Percentiles rank a stretch among this genome's conserved stretches.
These are phyloP conservation scores for Nothoprocta pentlandii DNA, from an alignment of 2,113 vertebrate species.

Conservation along the genomic window DNA sequence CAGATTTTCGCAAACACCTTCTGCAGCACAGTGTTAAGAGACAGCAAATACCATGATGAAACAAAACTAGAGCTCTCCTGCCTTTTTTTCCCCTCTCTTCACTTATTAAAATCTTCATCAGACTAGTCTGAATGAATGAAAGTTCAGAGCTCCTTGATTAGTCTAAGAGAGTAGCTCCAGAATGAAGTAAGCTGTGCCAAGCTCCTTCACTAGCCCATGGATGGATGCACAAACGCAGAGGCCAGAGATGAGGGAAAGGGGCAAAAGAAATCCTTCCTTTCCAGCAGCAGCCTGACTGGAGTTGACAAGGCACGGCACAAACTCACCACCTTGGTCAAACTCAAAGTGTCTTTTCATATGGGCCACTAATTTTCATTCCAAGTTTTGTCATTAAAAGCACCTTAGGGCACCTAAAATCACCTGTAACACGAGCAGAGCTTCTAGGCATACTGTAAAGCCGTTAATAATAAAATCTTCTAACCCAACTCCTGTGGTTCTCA, in stretches of 20 bases:
- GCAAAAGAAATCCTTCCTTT: neutral
- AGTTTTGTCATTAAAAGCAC: neutral
- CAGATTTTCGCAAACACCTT: neutral
- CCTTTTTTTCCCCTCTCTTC: neutral
- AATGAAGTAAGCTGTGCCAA: neutral
- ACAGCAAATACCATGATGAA: neutral
- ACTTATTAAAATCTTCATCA: neutral
- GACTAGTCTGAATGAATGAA: neutral
- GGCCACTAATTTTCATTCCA: neutral
- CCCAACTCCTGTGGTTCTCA: neutral
- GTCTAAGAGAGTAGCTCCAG: neutral
- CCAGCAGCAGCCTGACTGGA: too few relatives aligned
- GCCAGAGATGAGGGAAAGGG: neutral
- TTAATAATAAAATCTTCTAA: too few relatives aligned
- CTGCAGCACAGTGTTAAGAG: neutral
- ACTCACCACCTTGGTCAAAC: neutral
- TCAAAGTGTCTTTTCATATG: neutral
- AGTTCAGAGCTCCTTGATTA: neutral
- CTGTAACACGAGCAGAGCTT: too few relatives aligned
- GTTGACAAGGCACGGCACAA: neutral
- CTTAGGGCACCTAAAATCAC: too few relatives aligned
- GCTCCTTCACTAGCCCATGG: neutral
- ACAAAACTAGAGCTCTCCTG: neutral
- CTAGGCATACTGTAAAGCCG: too few relatives aligned
- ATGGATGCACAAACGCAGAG: neutral